Conservation (phyloP, 1,140 invertebrate genomes). For the Ruditapes philippinarum region DNA sequence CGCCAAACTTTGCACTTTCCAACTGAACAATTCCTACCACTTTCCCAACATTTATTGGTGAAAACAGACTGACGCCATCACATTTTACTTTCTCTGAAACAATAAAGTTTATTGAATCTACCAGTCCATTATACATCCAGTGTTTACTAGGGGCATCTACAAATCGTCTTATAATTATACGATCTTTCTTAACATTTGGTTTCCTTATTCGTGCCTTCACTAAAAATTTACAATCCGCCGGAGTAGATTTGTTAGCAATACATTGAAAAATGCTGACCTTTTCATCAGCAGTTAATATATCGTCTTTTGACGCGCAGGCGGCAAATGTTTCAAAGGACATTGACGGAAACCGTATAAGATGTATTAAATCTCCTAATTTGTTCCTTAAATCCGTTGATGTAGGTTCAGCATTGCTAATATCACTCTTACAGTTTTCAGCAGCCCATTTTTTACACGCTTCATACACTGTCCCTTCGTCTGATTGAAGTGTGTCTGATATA, state of each 20-base stretch:
- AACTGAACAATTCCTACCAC: background rate
- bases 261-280: constrained; percentile 14
- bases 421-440: background rate
- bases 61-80: background rate
- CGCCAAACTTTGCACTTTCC: too few species aligned
- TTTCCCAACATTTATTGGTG: background rate
- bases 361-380: background rate
- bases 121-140: background rate
- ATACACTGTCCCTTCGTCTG: constrained; percentile 1
- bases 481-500: background rate
- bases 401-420: background rate
- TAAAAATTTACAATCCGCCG: background rate
- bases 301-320: background rate
- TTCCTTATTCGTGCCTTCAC: background rate
- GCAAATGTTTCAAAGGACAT: constrained; percentile 19
- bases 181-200: background rate
- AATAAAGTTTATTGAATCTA: background rate
- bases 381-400: constrained; percentile 8
- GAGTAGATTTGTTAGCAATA: background rate
- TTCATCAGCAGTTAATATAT: constrained; percentile 27
- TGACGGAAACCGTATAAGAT: constrained; percentile 37
- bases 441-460: constrained; percentile 35
- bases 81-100: background rate
- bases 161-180: background rate
- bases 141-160: background rate